Percentiles rank a stretch among this genome's conserved stretches.
These are phyloP conservation scores for Petrocephalus zakoni DNA, from an alignment of 2,113 vertebrate species.

Conservation along the genomic window DNA sequence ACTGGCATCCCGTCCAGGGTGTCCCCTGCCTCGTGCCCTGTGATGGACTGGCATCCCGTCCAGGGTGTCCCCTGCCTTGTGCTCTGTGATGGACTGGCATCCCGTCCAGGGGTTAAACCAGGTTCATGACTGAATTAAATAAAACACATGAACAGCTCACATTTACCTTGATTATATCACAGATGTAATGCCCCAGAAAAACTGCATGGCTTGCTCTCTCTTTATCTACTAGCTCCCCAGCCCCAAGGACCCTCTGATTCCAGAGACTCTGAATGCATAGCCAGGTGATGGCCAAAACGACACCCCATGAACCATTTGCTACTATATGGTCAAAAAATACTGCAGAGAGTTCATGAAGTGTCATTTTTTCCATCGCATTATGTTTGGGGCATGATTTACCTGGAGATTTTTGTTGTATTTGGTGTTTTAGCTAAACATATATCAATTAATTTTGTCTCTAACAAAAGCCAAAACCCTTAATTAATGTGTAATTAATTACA, in stretches of 20 bases:
- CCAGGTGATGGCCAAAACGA: not conserved
- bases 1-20: not conserved
- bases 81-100: no score
- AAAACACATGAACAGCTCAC: not conserved
- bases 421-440: no score
- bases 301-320: not conserved
- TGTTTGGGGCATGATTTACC: no score
- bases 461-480: not conserved
- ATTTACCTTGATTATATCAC: not conserved
- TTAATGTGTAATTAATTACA: not conserved
- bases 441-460: no score
- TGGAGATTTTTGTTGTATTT: no score
- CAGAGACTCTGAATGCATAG: not conserved
- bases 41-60: not conserved
- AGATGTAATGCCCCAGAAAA: not conserved
- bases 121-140: not conserved
- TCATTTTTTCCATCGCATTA: not conserved
- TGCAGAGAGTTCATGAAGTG: not conserved
- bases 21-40: not conserved
- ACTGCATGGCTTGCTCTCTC: not conserved
- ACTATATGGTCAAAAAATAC: not conserved
- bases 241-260: not conserved
- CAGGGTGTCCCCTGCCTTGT: not conserved
- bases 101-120: not conserved
- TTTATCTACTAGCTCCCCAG: not conserved